A percentile compares a stretch with the other conserved stretches of the same genome.
Evolutionary conservation across 2,888 invertebrate species (phyloP).

Genomic region (Agrilus biguttatus): DNA sequence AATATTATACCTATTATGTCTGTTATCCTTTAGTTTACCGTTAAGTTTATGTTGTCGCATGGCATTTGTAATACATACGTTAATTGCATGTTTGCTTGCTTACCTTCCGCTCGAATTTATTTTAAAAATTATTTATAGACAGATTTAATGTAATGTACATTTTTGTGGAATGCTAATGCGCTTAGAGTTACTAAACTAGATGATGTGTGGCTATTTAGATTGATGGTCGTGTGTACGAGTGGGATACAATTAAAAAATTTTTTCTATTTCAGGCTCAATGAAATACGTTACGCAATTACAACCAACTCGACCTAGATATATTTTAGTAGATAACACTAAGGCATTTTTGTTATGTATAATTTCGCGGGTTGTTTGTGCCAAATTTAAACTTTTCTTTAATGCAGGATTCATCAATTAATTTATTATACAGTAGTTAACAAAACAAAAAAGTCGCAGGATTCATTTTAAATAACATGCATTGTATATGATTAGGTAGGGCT

Average conservation of each 20-base stretch:
- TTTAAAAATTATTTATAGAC: too few species aligned
- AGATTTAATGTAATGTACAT: too few species aligned
- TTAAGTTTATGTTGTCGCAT: too few species aligned
- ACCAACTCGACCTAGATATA: constrained; percentile 28
- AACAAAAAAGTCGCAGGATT: constrained; percentile 17
- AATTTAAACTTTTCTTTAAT: constrained; percentile 19
- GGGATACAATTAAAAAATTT: constrained; percentile 11
- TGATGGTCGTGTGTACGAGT: too few species aligned
- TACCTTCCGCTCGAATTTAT: too few species aligned
- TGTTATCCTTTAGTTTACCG: too few species aligned
- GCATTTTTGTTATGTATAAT: constrained; percentile 11
- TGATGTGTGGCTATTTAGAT: too few species aligned
- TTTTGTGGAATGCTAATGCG: too few species aligned
- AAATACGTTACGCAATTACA: constrained; percentile 27
- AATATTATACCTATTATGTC: too few species aligned
- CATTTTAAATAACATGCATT: constrained; percentile 19
- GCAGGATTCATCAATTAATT: constrained; percentile 1
- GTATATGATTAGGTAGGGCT: constrained; percentile 18
- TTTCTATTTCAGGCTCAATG: constrained; percentile 35
- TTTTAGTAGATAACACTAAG: constrained; percentile 25
- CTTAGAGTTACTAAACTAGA: too few species aligned
- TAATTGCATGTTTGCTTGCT: too few species aligned
- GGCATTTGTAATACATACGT: too few species aligned
- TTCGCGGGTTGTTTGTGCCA: constrained; percentile 30
- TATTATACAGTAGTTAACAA: constrained; percentile 7